Conservation (phyloP, 2,113 vertebrate genomes). For the Nibea coibor region DNA sequence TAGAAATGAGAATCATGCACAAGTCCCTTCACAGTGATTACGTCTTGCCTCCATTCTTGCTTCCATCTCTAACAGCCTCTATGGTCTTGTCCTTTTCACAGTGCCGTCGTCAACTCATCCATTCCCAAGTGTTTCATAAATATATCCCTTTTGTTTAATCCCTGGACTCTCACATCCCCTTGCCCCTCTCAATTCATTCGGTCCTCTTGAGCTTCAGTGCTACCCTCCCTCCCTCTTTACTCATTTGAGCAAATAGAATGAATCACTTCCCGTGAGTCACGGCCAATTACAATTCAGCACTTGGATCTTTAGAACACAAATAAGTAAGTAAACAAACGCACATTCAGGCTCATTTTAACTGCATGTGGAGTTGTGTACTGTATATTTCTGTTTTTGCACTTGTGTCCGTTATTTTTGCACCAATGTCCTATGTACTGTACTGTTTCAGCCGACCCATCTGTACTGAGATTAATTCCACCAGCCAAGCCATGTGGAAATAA, state of each 20-base stretch:
- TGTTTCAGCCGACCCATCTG: too few species aligned
- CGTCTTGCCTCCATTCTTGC: not conserved
- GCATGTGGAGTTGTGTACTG: too few species aligned
- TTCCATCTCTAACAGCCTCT: not conserved
- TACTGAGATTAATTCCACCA: too few species aligned
- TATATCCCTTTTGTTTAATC: slow-evolving; percentile 42
- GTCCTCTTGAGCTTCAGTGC: slow-evolving; percentile 31
- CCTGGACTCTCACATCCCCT: slow-evolving; percentile 14
- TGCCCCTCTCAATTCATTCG: slow-evolving; percentile 34
- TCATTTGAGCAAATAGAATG: slow-evolving; percentile 31
- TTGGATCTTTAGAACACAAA: not conserved
- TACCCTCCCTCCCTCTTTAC: not conserved
- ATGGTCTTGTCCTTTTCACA: slow-evolving; percentile 26
- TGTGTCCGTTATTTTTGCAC: too few species aligned
- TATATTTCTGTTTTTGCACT: too few species aligned
- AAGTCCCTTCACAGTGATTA: slow-evolving; percentile 73
- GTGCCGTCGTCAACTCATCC: slow-evolving; percentile 14
- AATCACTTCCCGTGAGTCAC: slow-evolving; percentile 28
- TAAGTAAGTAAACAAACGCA: too few species aligned
- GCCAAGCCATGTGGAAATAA: too few species aligned
- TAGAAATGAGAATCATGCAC: slow-evolving; percentile 84
- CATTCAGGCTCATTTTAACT: too few species aligned
- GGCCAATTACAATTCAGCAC: slow-evolving; percentile 12
- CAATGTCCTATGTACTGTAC: too few species aligned
- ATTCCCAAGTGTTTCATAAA: slow-evolving; percentile 57